phyloP scores from a whole-genome alignment of 2,113 vertebrate species.

The Cygnus atratus region DNA sequence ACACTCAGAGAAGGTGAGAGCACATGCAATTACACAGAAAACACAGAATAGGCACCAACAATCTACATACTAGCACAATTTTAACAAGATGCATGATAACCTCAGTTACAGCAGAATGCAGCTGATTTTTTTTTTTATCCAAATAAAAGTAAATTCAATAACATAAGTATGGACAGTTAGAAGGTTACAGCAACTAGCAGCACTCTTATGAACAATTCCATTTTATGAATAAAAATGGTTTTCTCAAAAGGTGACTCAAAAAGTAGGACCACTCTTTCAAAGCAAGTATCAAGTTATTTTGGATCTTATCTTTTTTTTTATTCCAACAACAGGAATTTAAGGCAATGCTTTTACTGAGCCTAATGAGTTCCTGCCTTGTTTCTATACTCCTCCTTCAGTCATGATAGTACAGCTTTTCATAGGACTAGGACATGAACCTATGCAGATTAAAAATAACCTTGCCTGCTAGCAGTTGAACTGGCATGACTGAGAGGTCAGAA shows the following conservation, averaged over 20 bases:
- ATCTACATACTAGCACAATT: neutral
- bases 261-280: neutral
- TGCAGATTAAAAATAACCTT: slow-evolving; percentile 21
- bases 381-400: neutral
- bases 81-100: neutral
- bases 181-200: neutral
- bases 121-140: neutral
- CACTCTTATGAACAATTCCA: neutral
- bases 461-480: neutral
- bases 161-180: neutral
- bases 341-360: neutral
- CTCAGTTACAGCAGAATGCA: neutral
- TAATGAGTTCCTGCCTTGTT: neutral
- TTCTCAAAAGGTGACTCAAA: neutral
- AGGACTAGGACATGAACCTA: neutral
- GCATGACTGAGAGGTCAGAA: neutral
- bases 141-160: neutral
- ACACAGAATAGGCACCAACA: neutral
- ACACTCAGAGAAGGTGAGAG: neutral
- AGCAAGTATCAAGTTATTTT: neutral
- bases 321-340: neutral
- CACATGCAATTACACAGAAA: neutral
- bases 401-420: neutral
- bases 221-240: neutral
- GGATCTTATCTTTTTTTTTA: neutral